Base-by-base conservation (phyloP, 2,797 vertebrate genomes). In the Ficedula albicollis region DNA sequence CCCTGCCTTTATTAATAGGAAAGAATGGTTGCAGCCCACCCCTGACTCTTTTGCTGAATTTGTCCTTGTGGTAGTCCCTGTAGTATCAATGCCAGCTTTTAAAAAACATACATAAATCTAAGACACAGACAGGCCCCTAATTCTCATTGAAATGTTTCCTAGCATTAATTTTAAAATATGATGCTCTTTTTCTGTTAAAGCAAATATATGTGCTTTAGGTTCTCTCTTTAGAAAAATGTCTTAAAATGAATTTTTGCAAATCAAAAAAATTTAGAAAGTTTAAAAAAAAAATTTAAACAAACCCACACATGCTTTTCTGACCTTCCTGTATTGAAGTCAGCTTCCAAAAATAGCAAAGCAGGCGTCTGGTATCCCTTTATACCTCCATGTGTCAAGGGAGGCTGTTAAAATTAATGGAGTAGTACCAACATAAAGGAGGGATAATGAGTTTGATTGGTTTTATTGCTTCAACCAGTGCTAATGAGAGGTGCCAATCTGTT, bases 371-470 rank as follows among this genome's bases (percentile, higher is more conserved):
- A 58, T 66, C 77, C 39, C 56, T 87, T 85, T 69, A 36, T 58
- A 89, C n/a, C 41, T 58, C 30, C 1, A 1, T 59, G 21, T 43
- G 52, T 83, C n/a, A 85, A 83, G 21, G 36, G 54, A 91, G 15
- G n/a, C 29, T 74, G 32, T 72, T 87, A 85, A 81, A 94, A 75
- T 88, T 75, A 83, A 66, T 87, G 66, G n/a, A 68, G 12, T 70
- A 78, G 44, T 77, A 55, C 7, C 68, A 75, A 22, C 3, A 6
- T 78, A 78, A 87, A 85, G 36, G 60, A 77, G 21, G 29, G 15
- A 69, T 84, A 80, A 96, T 83, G 27, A 87, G 59, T 92, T 83
- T 72, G 22, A 89, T 85, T 68, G 46, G 38, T 75, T 85, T 91
- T 84, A 72, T 94, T 77, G 49, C 75, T 80, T 89, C 59, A 78